These are phyloP conservation scores for Protaetia brevitarsis DNA, from an alignment of 1,140 invertebrate genomes.

Conservation along the genomic window DNA sequence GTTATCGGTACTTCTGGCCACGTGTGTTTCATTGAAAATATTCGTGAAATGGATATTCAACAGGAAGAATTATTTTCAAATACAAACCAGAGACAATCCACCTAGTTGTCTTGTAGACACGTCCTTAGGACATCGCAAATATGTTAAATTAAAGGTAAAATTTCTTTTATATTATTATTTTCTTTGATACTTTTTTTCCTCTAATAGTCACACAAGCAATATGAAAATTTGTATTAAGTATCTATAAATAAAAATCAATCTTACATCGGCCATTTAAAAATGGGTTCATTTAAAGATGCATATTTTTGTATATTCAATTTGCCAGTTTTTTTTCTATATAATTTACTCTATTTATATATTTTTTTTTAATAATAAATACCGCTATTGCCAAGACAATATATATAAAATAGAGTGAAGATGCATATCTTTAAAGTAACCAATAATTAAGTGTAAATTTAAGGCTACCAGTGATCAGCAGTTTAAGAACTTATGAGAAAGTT, in stretches of 20 bases:
- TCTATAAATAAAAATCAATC: neutral
- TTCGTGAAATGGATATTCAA: conserved; percentile 55
- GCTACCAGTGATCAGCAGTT: too few relatives aligned
- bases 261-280: too few relatives aligned
- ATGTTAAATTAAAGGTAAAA: conserved; percentile 64
- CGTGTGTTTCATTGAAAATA: conserved; percentile 53
- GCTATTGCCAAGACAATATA: too few relatives aligned
- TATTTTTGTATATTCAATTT: neutral
- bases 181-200: neutral
- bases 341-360: too few relatives aligned
- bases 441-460: too few relatives aligned
- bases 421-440: too few relatives aligned
- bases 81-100: conserved; percentile 55
- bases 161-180: too few relatives aligned
- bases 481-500: too few relatives aligned
- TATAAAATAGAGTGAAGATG: too few relatives aligned
- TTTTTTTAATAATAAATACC: too few relatives aligned
- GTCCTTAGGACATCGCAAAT: conserved; percentile 60
- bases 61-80: conserved; percentile 49
- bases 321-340: neutral
- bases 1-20: conserved; percentile 53
- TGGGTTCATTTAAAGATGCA: neutral
- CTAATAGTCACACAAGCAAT: neutral
- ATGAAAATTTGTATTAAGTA: too few relatives aligned
- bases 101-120: conserved; percentile 60